Base-by-base conservation (phyloP, 2,113 vertebrate species). In the Danio rerio region DNA sequence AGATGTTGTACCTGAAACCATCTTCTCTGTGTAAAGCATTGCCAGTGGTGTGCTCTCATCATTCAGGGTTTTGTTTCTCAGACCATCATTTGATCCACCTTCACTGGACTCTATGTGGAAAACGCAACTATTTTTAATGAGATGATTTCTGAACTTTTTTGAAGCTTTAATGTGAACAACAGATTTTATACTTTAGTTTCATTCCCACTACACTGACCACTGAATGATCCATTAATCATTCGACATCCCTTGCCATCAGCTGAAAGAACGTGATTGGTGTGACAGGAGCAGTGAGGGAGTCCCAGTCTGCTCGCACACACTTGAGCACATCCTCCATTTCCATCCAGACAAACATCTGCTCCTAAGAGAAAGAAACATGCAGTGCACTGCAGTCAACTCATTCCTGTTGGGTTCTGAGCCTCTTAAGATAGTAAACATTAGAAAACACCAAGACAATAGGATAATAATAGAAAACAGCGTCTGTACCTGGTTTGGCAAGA, bases 401-500 rank as follows among this genome's bases (percentile, higher is more conserved):
- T 42, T 63, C 31, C 6, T 15, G 12, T 63, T 63, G 40, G 20
- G 5, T 11, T 31, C 31, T 2, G 31, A 31, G 31, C 31, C 3
- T 31, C 31, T 31, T 31, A 31, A 31, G 31, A 31, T 31, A 2
- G 3, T 31, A 31, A 31, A 31, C 31, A 31, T 31, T 31, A 31
- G 31, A 31, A 31, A 31, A 31, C 31, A 31, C 31, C 1, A 31
- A 31, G 31, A 31, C 3, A 31, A 31, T 31, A 31, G 31, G 3
- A 31, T 31, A 31, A 31, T 31, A 31, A 31, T 31, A 3, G 31
- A 52, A 52, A 3, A 11, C 52, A 74, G 6, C 7, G 16, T 52
- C 45, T 5, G 42, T 94, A 99, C 96, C 96, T 95, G 97, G 95
- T 94, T 98, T 98, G 80, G 95, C 93, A 69, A 97, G 91, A 43